Evolutionary conservation across 2,888 invertebrate genomes (phyloP).

Genomic region (Parapristionchus giblindavisi): DNA sequence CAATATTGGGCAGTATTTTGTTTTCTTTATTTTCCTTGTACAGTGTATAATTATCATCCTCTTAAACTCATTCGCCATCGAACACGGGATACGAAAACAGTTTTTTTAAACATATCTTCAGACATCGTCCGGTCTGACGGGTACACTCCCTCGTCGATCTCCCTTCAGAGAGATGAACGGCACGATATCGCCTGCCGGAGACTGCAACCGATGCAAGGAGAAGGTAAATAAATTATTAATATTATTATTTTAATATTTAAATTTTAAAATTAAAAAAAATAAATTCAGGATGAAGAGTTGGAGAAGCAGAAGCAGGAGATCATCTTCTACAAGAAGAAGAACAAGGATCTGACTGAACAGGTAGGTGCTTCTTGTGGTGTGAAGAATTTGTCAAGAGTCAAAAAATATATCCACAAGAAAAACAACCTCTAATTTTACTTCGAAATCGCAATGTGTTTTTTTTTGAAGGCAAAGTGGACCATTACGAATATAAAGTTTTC

Average conservation of each 20-base stretch:
- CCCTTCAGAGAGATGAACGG: slow-evolving; percentile 29
- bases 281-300: slow-evolving; percentile 19
- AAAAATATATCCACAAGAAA: no score
- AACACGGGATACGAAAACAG: no score
- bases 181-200: slow-evolving; percentile 24
- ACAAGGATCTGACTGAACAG: slow-evolving; percentile 68
- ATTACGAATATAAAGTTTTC: no score
- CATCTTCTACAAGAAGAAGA: slow-evolving; percentile 67
- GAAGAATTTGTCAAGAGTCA: neutral
- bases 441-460: no score
- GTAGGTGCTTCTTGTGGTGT: slow-evolving; percentile 39
- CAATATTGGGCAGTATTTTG: no score
- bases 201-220: slow-evolving; percentile 53
- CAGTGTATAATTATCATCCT: no score
- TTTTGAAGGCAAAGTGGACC: no score
- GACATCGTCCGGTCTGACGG: slow-evolving; percentile 6
- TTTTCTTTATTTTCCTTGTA: no score
- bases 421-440: no score
- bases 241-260: neutral
- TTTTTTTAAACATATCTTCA: no score
- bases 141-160: slow-evolving; percentile 30
- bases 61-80: no score
- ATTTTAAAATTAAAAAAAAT: no score
- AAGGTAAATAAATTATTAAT: slow-evolving; percentile 26
- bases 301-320: slow-evolving; percentile 56